Evolutionary conservation across 2,797 vertebrate species (phyloP), one percentile per base, ranked within the genome.

Genomic region (Peromyscus attwateri): DNA sequence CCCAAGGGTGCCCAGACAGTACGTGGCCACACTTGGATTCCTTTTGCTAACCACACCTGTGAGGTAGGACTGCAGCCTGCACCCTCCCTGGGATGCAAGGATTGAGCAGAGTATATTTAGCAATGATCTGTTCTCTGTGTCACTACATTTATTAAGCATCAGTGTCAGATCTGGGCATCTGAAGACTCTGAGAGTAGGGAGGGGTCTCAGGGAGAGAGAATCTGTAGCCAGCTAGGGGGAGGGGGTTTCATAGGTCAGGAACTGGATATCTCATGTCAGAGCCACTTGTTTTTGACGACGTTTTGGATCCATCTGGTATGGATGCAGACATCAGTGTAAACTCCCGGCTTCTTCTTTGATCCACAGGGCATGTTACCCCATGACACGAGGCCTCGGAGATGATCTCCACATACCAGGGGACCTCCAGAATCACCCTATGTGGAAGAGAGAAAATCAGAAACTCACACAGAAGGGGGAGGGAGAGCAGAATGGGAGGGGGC

Each of bases 361-460:
- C 97, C 98, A 0, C 98, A 98, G 55, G 98, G 98, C 73, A 96
- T 29, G 7, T 97, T 96, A 1, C 98, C 98, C 98, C 98, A 98
- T 0, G 98, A 98, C 0, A 98, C 97, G 0, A 98, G 95, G 2
- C 98, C 98, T 25, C 98, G 98, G 83, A 98, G 97, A 40, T 0
- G 94, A 68, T 64, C 75, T 2, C 93, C 90, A 64, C 98, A 98
- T 10, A 98, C 94, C 55, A 98, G 89, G 0, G 98, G 98, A 9
- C 98, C 98, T 5, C 98, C 98, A 0, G 98, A 98, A 60, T 98
- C 98, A 0, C 98, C 98, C 98, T 98, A n/a, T 0, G 52, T 84
- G 60, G 4, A 27, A 0, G 16, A 92, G 2, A 68, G 29, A 80
- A 64, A 83, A 57, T 97, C 76, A 95, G 62, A n/a, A 76, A 71